Evolutionary conservation across 1,140 invertebrate genomes (phyloP).

Genomic region (Meteorus sp.): DNA sequence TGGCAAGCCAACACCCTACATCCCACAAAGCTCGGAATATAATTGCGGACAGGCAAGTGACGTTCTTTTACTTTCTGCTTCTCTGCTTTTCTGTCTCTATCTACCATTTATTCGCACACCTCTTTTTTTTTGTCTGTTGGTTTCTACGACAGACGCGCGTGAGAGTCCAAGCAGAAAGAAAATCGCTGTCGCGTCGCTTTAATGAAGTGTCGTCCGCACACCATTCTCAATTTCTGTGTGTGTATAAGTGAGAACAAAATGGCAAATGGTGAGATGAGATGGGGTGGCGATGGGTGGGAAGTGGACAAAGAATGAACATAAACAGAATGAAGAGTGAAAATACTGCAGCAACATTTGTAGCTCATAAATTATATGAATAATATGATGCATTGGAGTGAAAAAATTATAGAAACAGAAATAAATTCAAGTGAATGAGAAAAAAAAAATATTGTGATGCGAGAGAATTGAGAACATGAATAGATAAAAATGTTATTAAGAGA

Average conservation of each 20-base stretch:
- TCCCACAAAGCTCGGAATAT: conserved; percentile 18
- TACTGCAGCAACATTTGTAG: background rate
- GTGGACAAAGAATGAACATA: conserved; percentile 10
- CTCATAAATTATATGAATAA: background rate
- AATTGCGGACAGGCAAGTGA: conserved; percentile 24
- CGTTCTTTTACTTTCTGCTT: conserved; percentile 4
- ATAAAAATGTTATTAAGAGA: no score
- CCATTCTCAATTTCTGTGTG: conserved; percentile 22
- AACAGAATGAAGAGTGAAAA: conserved; percentile 7
- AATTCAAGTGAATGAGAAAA: no score
- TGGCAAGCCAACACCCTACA: background rate
- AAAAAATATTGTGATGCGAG: no score
- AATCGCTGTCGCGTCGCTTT: conserved; percentile 39
- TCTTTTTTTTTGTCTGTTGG: conserved; percentile 10
- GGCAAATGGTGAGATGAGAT: no score
- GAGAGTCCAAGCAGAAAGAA: conserved; percentile 32
- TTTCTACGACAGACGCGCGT: background rate
- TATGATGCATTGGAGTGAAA: background rate
- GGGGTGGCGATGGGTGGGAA: conserved; percentile 5
- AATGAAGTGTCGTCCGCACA: conserved; percentile 41
- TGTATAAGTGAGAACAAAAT: conserved; percentile 14
- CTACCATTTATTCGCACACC: background rate
- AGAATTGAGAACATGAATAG: no score
- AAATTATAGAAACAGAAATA: background rate
- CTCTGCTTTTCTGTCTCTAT: conserved; percentile 6